These are phyloP conservation scores for Orchestes rusci DNA, from an alignment of 2,888 invertebrate genomes.

Conservation along the genomic window DNA sequence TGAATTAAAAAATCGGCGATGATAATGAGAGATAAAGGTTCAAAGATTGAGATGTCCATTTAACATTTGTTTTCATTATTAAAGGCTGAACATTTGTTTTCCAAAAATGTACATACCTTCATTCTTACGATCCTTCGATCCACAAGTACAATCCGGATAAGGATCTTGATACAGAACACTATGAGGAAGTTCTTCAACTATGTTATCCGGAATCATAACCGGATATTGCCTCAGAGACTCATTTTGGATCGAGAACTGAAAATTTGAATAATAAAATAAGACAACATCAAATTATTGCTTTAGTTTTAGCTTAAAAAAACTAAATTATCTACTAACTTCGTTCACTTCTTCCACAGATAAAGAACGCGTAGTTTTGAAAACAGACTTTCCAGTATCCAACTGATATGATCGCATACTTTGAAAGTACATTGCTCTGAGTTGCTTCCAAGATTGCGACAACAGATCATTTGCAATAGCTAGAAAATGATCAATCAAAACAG, in stretches of 20 bases:
- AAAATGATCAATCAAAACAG: slow-evolving; percentile 5
- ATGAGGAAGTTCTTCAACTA: slow-evolving; percentile 24
- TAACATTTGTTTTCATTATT: too few species aligned
- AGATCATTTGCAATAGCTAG: slow-evolving; percentile 36
- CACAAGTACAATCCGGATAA: slow-evolving; percentile 36
- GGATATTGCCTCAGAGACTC: slow-evolving; percentile 13
- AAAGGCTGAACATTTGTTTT: too few species aligned
- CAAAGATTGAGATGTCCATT: too few species aligned
- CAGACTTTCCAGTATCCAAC: slow-evolving; percentile 26
- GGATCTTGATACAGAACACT: slow-evolving; percentile 37
- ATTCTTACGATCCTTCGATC: slow-evolving; percentile 18
- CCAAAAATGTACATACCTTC: too few species aligned
- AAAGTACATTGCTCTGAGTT: slow-evolving; percentile 37
- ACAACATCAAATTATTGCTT: neutral
- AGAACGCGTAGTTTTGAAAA: too few species aligned
- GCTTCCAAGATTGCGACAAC: slow-evolving; percentile 28
- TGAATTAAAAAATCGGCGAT: neutral
- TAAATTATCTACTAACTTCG: too few species aligned
- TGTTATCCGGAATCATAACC: slow-evolving; percentile 5
- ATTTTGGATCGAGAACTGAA: slow-evolving; percentile 18
- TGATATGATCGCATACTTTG: slow-evolving; percentile 33
- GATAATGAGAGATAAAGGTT: too few species aligned
- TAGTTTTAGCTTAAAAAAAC: too few species aligned
- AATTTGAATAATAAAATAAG: neutral
- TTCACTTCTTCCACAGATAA: too few species aligned